Evolutionary conservation across 1,140 invertebrate species (phyloP).

Genomic region (Pseudomyrmex concolor): DNA sequence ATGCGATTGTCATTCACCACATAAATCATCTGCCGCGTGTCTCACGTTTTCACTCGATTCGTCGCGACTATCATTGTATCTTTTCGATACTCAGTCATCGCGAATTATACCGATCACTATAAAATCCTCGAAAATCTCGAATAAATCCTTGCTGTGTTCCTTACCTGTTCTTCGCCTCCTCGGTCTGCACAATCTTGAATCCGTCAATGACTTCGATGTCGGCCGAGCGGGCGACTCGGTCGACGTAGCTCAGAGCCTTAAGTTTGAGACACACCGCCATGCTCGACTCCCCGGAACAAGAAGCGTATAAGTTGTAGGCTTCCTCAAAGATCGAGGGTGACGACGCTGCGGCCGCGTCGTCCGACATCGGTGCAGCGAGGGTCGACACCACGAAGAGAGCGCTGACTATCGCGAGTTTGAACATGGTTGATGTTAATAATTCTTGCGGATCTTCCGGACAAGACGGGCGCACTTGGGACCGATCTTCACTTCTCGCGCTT

Average conservation of each 20-base stretch:
- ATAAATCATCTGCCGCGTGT: not conserved
- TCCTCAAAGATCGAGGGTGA: constrained; percentile 81
- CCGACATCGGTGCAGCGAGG: constrained; percentile 85
- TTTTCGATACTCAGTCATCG: not conserved
- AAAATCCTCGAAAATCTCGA: too few relatives aligned
- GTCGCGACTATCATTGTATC: not conserved
- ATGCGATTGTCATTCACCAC: constrained; percentile 13
- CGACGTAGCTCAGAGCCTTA: constrained; percentile 81
- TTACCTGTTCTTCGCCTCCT: constrained; percentile 84
- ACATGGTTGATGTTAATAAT: constrained; percentile 77
- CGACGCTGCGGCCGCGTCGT: constrained; percentile 64
- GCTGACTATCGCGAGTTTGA: constrained; percentile 86
- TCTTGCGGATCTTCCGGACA: not conserved
- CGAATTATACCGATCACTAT: constrained; percentile 33
- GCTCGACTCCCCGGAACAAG: constrained; percentile 87
- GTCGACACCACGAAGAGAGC: constrained; percentile 80
- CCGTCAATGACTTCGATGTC: constrained; percentile 88
- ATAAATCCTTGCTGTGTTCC: constrained; percentile 1
- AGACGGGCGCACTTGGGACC: constrained; percentile 12
- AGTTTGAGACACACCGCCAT: constrained; percentile 90
- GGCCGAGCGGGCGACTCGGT: constrained; percentile 81
- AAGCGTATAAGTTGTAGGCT: constrained; percentile 86
- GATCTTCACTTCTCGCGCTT: constrained; percentile 18
- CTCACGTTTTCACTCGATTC: constrained; percentile 25
- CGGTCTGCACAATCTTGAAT: constrained; percentile 88